Conservation (phyloP, 2,113 vertebrate species). For the Pongo pygmaeus region DNA sequence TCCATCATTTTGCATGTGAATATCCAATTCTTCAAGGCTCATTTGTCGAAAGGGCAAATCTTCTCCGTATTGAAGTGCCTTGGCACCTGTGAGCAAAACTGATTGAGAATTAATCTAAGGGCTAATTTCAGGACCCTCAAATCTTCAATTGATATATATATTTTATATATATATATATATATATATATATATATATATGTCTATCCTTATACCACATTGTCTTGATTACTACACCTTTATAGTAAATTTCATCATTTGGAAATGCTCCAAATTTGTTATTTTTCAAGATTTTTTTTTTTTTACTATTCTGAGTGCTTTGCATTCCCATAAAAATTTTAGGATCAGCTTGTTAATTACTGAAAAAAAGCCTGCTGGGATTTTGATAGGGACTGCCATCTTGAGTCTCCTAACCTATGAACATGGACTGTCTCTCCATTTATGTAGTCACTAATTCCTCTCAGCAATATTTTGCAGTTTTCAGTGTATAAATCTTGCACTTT, state of each 20-base stretch:
- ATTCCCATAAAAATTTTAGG: background rate
- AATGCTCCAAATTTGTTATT: background rate
- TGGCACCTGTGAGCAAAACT: background rate
- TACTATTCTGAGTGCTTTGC: background rate
- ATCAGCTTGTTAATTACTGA: background rate
- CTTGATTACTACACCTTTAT: background rate
- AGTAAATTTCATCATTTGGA: background rate
- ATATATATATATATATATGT: background rate
- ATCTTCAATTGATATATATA: background rate
- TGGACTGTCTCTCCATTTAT: background rate
- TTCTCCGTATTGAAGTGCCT: background rate
- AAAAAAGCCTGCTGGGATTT: background rate
- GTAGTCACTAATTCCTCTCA: background rate
- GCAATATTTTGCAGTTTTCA: background rate
- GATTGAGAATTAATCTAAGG: background rate
- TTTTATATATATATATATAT: background rate
- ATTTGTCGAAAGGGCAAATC: background rate
- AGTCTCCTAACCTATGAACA: background rate
- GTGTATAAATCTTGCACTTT: background rate
- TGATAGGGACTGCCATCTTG: background rate
- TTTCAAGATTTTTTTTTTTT: background rate
- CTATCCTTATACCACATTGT: background rate
- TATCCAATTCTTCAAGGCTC: background rate
- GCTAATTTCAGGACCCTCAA: background rate
- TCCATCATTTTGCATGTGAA: background rate